A percentile compares a stretch with the other conserved stretches of the same genome.
Evolutionary conservation across 2,888 invertebrate genomes (phyloP).

Genomic region (Pyrocoelia pectoralis): DNA sequence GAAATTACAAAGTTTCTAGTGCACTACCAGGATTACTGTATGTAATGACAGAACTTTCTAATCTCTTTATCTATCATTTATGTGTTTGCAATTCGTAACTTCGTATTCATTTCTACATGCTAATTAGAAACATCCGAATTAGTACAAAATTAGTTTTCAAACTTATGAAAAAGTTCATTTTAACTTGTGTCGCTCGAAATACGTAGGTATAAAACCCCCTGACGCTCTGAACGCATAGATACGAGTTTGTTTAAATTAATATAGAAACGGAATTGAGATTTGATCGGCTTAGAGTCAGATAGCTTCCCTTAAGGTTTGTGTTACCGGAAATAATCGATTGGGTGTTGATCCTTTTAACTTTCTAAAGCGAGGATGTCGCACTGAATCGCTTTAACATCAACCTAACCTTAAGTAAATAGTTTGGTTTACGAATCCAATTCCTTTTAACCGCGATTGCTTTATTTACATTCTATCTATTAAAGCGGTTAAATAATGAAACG

Average conservation of each 20-base stretch:
- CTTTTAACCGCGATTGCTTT: neutral
- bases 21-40: slow-evolving; percentile 29
- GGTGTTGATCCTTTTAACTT: slow-evolving; percentile 32
- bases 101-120: slow-evolving; percentile 28
- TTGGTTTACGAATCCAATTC: neutral
- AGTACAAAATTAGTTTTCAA: slow-evolving; percentile 16
- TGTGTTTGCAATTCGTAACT: slow-evolving; percentile 32
- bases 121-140: slow-evolving; percentile 26
- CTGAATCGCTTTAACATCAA: neutral
- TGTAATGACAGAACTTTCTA: slow-evolving; percentile 34
- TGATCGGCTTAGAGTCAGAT: slow-evolving; percentile 29
- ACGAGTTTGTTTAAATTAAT: slow-evolving; percentile 21
- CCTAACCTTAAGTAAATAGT: neutral
- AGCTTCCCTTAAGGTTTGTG: slow-evolving; percentile 23
- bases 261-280: slow-evolving; percentile 19
- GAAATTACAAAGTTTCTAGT: slow-evolving; percentile 36
- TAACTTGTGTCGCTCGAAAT: neutral
- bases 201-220: too few relatives aligned
- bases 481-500: too few relatives aligned
- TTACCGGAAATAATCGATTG: slow-evolving; percentile 33
- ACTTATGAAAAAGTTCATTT: neutral
- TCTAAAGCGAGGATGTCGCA: neutral
- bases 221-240: slow-evolving; percentile 6
- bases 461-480: too few relatives aligned
- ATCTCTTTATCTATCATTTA: slow-evolving; percentile 38